Conservation (phyloP, 2,888 invertebrate genomes). For the Copidosoma aretas region DNA sequence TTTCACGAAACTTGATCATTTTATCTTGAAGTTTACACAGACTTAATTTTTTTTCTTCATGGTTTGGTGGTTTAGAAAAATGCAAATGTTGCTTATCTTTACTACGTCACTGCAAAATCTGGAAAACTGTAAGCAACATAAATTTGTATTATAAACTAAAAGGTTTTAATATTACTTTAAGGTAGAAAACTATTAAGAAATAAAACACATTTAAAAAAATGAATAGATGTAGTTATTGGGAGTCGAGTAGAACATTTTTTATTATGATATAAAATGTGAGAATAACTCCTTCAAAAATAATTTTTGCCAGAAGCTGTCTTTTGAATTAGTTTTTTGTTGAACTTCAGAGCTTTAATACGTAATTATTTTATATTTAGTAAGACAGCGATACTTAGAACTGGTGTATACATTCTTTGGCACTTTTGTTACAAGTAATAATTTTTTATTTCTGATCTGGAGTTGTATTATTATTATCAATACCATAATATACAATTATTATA, state of each 20-base stretch:
- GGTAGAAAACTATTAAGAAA: neutral
- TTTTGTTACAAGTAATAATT: slow-evolving; percentile 39
- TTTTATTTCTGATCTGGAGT: slow-evolving; percentile 26
- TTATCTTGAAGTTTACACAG: slow-evolving; percentile 18
- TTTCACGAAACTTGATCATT: slow-evolving; percentile 5
- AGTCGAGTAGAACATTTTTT: no score
- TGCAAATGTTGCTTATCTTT: neutral
- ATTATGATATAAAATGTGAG: neutral
- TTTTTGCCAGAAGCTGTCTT: neutral
- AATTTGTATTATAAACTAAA: neutral
- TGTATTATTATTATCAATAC: neutral
- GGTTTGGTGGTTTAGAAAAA: no score
- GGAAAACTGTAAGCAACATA: neutral
- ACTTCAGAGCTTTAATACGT: neutral
- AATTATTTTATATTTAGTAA: slow-evolving; percentile 18
- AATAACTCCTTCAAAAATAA: neutral
- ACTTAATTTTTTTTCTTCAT: neutral
- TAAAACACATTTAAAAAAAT: neutral
- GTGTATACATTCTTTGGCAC: slow-evolving; percentile 44
- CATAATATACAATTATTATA: slow-evolving; percentile 29
- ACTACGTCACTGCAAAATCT: neutral
- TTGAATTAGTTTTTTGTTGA: slow-evolving; percentile 7
- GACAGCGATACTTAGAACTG: slow-evolving; percentile 39
- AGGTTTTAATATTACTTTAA: neutral
- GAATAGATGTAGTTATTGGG: no score